Evolutionary conservation across 2,797 vertebrate species (phyloP), one percentile per base, ranked within the genome.

Genomic region (Manis crassicaudata): DNA sequence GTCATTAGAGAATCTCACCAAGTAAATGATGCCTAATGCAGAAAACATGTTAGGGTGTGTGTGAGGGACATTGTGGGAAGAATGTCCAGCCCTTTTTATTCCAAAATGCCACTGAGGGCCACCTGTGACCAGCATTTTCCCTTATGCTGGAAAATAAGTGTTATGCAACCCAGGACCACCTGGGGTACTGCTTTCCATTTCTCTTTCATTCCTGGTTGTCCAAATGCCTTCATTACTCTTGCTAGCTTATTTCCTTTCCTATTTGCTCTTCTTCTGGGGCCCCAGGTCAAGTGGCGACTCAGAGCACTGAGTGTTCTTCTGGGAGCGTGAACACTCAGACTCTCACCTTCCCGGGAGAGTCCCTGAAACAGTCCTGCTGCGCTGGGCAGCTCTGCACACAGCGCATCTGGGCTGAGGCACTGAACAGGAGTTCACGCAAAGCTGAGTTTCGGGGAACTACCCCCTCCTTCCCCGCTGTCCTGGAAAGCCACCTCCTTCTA

Each of bases 161-260:
- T 25, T 32, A 3, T 12, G 27, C 3, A n/a, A 14, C 11, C 8
- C 9, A 10, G 50, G 56, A 32, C 27, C 3, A 5, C 32, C 32
- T 52, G 58, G 50, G 25, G n/a, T 4, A 2, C 12, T 56, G 37
- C 12, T 65, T 37, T 40, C 14, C 6, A 1, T 35, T 80, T 75
- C 52, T 25, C 93, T 37, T 58, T 60, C 37, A 2, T 43, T 77
- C 50, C n/a, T 6, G 7, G 1, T 17, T 46, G 8, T 50, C 12
- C 3, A 32, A 54, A 60, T 10, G 43, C 50, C 29, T 32, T 83
- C n/a, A 0, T 56, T 37, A 37, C 40, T 88, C 52, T 68, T 46
- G n/a, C 52, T 40, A 40, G 77, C 77, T 70, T n/a, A 20, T 82
- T 79, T 96, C 43, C 5, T 85, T 85, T 75, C 54, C 92, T 88